Conservation (phyloP, 2,113 vertebrate genomes). For the Pomatostomus ruficeps region DNA sequence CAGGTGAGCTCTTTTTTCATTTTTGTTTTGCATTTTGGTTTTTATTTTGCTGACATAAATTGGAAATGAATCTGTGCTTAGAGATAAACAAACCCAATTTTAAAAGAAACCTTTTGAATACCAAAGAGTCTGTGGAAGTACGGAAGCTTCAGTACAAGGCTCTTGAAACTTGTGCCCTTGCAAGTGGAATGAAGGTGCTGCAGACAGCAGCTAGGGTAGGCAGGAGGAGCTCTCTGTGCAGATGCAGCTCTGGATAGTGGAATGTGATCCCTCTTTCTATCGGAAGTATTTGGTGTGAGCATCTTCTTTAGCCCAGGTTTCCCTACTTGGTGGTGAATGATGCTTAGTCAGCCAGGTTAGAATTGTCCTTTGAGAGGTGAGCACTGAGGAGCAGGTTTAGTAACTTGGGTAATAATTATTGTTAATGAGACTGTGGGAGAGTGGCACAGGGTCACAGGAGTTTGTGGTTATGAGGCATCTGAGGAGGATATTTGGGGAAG, state of each 20-base stretch:
- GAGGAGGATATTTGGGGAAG: background rate
- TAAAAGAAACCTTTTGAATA: background rate
- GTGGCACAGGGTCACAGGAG: background rate
- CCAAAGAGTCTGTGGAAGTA: background rate
- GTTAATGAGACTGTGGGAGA: background rate
- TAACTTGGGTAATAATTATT: background rate
- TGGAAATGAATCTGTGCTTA: conserved; percentile 2
- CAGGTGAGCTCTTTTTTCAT: background rate
- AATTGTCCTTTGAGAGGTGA: background rate
- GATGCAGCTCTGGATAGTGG: background rate
- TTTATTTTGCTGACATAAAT: conserved; percentile 30
- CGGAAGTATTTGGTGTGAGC: background rate
- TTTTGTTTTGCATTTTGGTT: background rate
- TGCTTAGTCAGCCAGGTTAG: background rate
- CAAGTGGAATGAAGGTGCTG: background rate
- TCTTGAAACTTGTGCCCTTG: background rate
- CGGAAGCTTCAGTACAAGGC: background rate
- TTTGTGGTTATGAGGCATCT: background rate
- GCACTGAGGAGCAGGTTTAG: background rate
- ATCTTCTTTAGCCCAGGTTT: background rate
- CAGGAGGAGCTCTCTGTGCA: background rate
- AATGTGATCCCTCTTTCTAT: background rate
- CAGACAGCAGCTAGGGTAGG: background rate
- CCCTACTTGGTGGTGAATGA: background rate
- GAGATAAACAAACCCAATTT: background rate